Evolutionary conservation across 2,797 vertebrate genomes (phyloP).

Genomic region (Cyprinella venusta): DNA sequence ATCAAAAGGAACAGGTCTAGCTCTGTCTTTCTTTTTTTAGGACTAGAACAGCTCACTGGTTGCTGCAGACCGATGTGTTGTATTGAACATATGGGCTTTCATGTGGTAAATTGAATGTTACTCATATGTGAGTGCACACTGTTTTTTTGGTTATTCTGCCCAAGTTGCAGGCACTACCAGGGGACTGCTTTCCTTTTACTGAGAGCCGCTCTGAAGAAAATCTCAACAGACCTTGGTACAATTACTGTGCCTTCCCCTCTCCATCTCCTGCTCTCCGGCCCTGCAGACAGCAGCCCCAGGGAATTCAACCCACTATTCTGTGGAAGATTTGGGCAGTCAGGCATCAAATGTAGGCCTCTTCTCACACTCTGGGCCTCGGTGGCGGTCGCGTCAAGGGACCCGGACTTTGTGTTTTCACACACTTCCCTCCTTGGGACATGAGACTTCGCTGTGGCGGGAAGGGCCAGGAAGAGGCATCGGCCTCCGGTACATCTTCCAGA

Average conservation of each 20-base stretch:
- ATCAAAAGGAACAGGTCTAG: not conserved
- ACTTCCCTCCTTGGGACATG: slow-evolving; percentile 72
- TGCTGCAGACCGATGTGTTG: slow-evolving; percentile 74
- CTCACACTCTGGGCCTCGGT: slow-evolving; percentile 79
- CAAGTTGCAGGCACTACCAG: slow-evolving; percentile 78
- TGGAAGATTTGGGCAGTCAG: slow-evolving; percentile 86
- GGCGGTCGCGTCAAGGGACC: slow-evolving; percentile 69
- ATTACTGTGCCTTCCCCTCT: slow-evolving; percentile 85
- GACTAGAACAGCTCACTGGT: slow-evolving; percentile 68
- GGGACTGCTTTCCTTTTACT: slow-evolving; percentile 86
- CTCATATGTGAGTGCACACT: slow-evolving; percentile 88
- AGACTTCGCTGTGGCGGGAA: slow-evolving; percentile 70
- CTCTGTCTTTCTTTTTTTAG: slow-evolving; percentile 38
- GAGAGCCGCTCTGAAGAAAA: slow-evolving; percentile 80
- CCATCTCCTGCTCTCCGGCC: slow-evolving; percentile 85
- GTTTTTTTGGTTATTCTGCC: slow-evolving; percentile 82
- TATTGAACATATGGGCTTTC: slow-evolving; percentile 83
- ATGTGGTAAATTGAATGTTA: slow-evolving; percentile 90
- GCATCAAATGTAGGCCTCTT: slow-evolving; percentile 85
- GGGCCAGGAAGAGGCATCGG: slow-evolving; percentile 40
- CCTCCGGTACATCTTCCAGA: slow-evolving; percentile 21
- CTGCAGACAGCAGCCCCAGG: slow-evolving; percentile 77
- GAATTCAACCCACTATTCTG: slow-evolving; percentile 84
- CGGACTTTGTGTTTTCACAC: slow-evolving; percentile 81
- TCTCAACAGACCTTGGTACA: slow-evolving; percentile 90